These are phyloP conservation scores for Dinothrombium tinctorium DNA, from an alignment of 1,140 invertebrate genomes.

Conservation along the genomic window DNA sequence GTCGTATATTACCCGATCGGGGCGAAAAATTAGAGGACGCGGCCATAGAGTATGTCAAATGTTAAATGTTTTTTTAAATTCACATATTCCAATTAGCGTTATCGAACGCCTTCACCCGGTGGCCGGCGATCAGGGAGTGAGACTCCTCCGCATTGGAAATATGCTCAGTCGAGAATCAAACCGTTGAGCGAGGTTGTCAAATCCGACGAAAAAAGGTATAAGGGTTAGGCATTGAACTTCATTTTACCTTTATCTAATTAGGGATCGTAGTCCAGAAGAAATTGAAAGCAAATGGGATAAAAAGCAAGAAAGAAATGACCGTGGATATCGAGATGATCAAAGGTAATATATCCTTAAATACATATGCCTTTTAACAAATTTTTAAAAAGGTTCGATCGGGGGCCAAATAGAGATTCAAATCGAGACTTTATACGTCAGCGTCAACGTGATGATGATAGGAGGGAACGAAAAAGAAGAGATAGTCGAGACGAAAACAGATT, in stretches of 20 bases:
- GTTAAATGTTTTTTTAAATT: neutral
- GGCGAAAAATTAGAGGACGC: constrained; percentile 60
- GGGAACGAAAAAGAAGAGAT: neutral
- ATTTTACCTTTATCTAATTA: neutral
- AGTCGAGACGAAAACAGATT: neutral
- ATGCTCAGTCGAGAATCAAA: constrained; percentile 35
- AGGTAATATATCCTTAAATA: neutral
- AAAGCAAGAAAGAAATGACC: neutral
- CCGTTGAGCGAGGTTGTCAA: neutral
- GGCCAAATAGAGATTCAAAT: neutral
- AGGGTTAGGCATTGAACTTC: neutral
- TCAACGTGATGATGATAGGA: neutral
- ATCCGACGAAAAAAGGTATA: neutral
- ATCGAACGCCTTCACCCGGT: constrained; percentile 46
- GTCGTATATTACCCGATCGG: constrained; percentile 26
- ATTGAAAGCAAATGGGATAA: neutral
- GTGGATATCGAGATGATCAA: neutral
- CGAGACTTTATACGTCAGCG: neutral
- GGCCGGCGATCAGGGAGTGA: constrained; percentile 42
- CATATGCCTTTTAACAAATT: neutral
- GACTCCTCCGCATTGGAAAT: constrained; percentile 69
- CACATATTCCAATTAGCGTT: neutral
- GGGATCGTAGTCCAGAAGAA: neutral
- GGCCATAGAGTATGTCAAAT: constrained; percentile 53
- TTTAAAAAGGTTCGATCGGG: neutral